These are phyloP conservation scores for Leptopilina clavipes DNA, from an alignment of 1,140 invertebrate genomes.

Conservation along the genomic window DNA sequence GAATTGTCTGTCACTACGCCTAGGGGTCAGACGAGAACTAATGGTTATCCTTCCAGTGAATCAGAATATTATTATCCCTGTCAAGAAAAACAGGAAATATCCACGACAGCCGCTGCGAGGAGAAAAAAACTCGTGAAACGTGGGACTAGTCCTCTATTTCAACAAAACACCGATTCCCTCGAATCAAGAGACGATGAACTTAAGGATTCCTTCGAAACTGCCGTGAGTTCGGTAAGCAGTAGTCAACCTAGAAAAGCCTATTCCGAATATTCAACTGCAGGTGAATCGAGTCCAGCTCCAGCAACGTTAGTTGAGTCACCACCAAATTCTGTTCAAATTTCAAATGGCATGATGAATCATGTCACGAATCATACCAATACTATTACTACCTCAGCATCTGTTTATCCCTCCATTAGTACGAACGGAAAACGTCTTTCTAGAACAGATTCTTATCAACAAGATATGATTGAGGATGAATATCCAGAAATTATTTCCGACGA, in stretches of 20 bases:
- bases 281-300: slow-evolving; percentile 61
- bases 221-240: slow-evolving; percentile 75
- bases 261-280: slow-evolving; percentile 69
- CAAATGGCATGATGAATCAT: slow-evolving; percentile 59
- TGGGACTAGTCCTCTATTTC: slow-evolving; percentile 67
- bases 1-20: slow-evolving; percentile 69
- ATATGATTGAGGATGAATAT: slow-evolving; percentile 61
- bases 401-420: slow-evolving; percentile 60
- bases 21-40: slow-evolving; percentile 64
- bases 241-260: slow-evolving; percentile 67
- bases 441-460: slow-evolving; percentile 68
- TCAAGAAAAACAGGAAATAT: slow-evolving; percentile 59
- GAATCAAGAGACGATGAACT: slow-evolving; percentile 77
- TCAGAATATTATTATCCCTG: slow-evolving; percentile 66
- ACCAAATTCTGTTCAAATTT: slow-evolving; percentile 52
- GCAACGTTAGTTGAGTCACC: slow-evolving; percentile 60
- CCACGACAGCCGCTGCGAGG: slow-evolving; percentile 53
- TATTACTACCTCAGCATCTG: slow-evolving; percentile 66
- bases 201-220: slow-evolving; percentile 78
- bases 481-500: slow-evolving; percentile 64
- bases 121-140: slow-evolving; percentile 63
- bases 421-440: slow-evolving; percentile 65
- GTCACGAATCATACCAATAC: slow-evolving; percentile 50
- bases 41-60: slow-evolving; percentile 66
- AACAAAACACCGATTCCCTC: slow-evolving; percentile 76